A percentile compares a stretch with the other conserved stretches of the same genome.
phyloP scores from a whole-genome alignment of 2,888 invertebrate genomes.

The Agapostemon virescens region DNA sequence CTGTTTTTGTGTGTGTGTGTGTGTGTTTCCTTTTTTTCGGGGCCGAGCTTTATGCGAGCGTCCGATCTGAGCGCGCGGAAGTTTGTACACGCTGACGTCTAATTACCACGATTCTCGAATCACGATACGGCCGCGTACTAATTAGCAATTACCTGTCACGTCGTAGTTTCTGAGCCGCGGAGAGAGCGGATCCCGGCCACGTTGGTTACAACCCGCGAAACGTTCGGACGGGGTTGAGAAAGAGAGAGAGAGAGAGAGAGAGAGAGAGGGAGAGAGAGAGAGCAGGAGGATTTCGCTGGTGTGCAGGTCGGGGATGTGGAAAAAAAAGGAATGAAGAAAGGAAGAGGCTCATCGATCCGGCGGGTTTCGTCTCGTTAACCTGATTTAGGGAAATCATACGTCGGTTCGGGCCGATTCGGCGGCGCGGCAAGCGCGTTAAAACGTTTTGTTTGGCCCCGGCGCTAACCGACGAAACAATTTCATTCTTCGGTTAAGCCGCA shows the following conservation, averaged over 20 bases:
- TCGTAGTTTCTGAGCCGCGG: conserved; percentile 48
- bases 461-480: conserved; percentile 59
- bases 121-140: conserved; percentile 55
- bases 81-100: conserved; percentile 55
- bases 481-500: conserved; percentile 57
- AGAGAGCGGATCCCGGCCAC: background rate
- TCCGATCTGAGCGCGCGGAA: conserved; percentile 43
- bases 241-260: no score
- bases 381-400: conserved; percentile 63
- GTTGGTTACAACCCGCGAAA: conserved; percentile 33
- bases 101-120: conserved; percentile 62
- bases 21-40: background rate
- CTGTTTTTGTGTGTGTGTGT: no score
- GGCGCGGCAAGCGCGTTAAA: conserved; percentile 45
- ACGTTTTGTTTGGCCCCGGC: conserved; percentile 44
- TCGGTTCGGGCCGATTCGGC: conserved; percentile 43
- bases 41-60: conserved; percentile 20
- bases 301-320: conserved; percentile 1
- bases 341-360: conserved; percentile 60
- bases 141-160: conserved; percentile 66
- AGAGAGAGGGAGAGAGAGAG: no score
- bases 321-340: background rate
- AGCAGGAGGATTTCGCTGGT: background rate
- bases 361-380: conserved; percentile 65
- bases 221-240: no score